Evolutionary conservation across 2,797 vertebrate species (phyloP), one percentile per base, ranked within the genome.

Genomic region (Esox masquinongy): DNA sequence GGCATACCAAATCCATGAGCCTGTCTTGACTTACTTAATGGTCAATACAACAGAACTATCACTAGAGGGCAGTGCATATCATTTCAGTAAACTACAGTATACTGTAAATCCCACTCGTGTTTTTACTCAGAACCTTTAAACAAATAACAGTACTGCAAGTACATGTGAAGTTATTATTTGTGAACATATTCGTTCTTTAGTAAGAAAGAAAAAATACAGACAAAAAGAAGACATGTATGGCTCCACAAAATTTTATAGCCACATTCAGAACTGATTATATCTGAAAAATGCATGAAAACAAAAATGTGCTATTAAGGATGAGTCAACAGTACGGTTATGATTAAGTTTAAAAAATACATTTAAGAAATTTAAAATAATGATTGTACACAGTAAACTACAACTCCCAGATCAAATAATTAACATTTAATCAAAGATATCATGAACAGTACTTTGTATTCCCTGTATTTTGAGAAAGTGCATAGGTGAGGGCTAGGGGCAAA

Each of bases 401-500:
- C 11, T 47, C 43, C 43, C 5, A 3, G 36, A 39, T 39, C 36
- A 39, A 74, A 82, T 79, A 79, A 74, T 63, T 68, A 51, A 80
- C 73, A 69, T 75, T 79, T 82, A 84, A 86, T 78, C 71, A 70
- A 70, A 77, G 84, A 75, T 83, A 78, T 90, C 87, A 90, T 79
- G 17, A 78, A 81, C 77, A 87, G 73, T 82, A 85, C 83, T 85
- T 84, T 80, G 77, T 75, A 69, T 81, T 77, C 74, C 77, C 70
- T 79, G 79, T 87, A 85, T 87, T 82, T 91, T 91, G 87, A 83
- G 87, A 80, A 85, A 79, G 88, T 82, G 77, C 85, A 90, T 86
- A 92, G 88, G 87, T 95, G 92, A 91, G 95, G 92, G 95, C 92
- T 95, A 96, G 88, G 93, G 96, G 97, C 95, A 96, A 97, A 96